Percentiles rank a stretch among this genome's conserved stretches.
phyloP scores from a whole-genome alignment of 2,888 invertebrate species.

The Dicranocentrus wangi region DNA sequence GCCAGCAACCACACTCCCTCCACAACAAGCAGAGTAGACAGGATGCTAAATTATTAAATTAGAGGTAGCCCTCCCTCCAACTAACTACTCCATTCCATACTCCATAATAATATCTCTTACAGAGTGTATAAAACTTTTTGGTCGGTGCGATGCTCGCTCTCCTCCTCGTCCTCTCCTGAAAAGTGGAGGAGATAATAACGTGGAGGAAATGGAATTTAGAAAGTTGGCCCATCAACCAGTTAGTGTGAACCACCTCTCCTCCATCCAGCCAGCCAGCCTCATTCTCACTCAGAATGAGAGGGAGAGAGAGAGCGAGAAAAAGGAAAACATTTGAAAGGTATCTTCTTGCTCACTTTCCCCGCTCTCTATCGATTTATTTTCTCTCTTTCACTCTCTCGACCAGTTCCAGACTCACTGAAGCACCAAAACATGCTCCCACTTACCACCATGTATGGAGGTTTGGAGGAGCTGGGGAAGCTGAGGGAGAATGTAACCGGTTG shows the following conservation, averaged over 20 bases:
- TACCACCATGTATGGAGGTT: no score
- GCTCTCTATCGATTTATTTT: not conserved
- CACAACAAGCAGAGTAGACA: conserved; percentile 9
- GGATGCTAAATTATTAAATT: conserved; percentile 35
- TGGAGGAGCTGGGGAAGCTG: no score
- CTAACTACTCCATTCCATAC: not conserved
- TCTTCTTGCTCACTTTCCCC: conserved; percentile 1
- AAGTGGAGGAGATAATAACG: conserved; percentile 5
- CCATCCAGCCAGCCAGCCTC: no score
- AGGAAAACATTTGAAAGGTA: conserved; percentile 11
- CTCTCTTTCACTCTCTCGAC: not conserved
- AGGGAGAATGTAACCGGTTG: no score
- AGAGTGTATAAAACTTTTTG: not conserved
- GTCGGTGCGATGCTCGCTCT: no score
- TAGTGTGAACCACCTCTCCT: not conserved
- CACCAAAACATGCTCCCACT: no score
- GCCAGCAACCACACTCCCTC: no score
- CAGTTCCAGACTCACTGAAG: no score
- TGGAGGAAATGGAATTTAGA: conserved; percentile 34
- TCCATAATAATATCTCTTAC: not conserved
- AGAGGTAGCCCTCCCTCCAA: not conserved
- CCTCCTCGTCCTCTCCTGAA: no score
- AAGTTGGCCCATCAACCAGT: not conserved
- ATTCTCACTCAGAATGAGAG: not conserved
- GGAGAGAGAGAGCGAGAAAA: not conserved